Evolutionary conservation across 2,888 invertebrate genomes (phyloP), one percentile per base, ranked within the genome.

Genomic region (Sminthurides aquaticus): DNA sequence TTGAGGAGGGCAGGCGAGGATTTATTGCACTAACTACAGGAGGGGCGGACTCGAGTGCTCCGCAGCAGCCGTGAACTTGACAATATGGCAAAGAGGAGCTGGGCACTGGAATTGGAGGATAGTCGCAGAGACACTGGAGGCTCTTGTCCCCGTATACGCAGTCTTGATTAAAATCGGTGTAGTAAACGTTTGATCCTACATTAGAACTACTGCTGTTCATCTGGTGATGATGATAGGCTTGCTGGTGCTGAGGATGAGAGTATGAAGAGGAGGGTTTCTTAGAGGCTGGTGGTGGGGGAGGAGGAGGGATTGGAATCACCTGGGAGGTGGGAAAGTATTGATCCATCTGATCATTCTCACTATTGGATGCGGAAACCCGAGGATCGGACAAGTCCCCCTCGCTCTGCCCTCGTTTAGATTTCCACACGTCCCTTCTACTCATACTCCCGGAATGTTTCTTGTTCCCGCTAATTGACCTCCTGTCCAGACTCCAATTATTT

Each of bases 381-480:
- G 18, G 52, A 5, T 52, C 58, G 5, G 71, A 65, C n/a, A 71
- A 60, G 58, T 74, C 72, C 52, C 69, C 67, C 63, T 74, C 74
- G 69, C 71, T 71, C 27, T 74, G 74, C 27, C 70, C 72, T 49
- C 72, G 66, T 25, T 71, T 67, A 25, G 71, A 65, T 52, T 71
- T 74, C 71, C 72, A 72, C 3, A 57, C 58, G 22, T 68, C 67
- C 15, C 67, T 66, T 18, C 57, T 57, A 28, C 52, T 28, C 3
- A 25, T 8, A 5, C 68, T 66, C 34, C 67, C 67, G 57, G 63
- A 1, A 62, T 66, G 2, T 60, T 66, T 29, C 29, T 61, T 61
- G 43, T 28, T 54, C 8, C 59, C 57, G 27, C 55, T 58, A 28
- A 27, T 59, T 15, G 49, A 57, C 20, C 18, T 34, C 24, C 71